Evolutionary conservation across 1,140 invertebrate genomes (phyloP), one percentile per base, ranked within the genome.

Genomic region (Chionoecetes opilio): DNA sequence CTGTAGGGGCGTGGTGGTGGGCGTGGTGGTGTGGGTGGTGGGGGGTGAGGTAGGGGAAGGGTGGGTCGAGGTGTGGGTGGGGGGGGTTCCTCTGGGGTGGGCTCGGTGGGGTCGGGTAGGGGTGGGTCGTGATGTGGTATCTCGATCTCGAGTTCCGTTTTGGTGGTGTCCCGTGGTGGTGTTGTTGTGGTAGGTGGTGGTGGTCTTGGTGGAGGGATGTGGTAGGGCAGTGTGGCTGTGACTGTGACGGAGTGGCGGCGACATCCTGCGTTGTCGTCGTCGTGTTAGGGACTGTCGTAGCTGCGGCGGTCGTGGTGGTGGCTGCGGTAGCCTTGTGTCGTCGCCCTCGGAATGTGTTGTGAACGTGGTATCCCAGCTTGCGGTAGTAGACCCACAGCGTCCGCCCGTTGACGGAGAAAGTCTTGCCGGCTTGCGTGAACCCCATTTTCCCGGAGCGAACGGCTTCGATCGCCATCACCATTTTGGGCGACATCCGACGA

Each of bases 341-440:
- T 37, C 93, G 82, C 14, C 96, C 96, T 63, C 96, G 93, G 82
- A 96, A 96, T 14, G 96, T 96, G 35, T 96, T 96, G 91, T 96
- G 96, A 3, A 96, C 96, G 53, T 95, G 94, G 96, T 98, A 98
- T 0, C 98, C 98, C 29, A 98, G 97, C 97, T 98, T 98, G 96
- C 98, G 98, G 96, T 98, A 98, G 96, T 99, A 98, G 26, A 98
- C 97, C 98, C 98, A 99, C 0, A 99, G 97, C 0, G 98, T 98
- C 53, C 98, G 97, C 97, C 98, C 98, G 97, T 98, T 99, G 0
- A 98, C 98, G 26, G 98, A 98, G 96, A 98, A 98, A 97, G 98
- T 97, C 75, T 98, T 97, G 0, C 98, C 98, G 9, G 98, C 98
- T 96, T 98, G 98, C 97, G 98, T 98, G 97, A 98, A 98, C 0